phyloP scores from a whole-genome alignment of 2,888 invertebrate species.

The Lasioglossum pauxillum region DNA sequence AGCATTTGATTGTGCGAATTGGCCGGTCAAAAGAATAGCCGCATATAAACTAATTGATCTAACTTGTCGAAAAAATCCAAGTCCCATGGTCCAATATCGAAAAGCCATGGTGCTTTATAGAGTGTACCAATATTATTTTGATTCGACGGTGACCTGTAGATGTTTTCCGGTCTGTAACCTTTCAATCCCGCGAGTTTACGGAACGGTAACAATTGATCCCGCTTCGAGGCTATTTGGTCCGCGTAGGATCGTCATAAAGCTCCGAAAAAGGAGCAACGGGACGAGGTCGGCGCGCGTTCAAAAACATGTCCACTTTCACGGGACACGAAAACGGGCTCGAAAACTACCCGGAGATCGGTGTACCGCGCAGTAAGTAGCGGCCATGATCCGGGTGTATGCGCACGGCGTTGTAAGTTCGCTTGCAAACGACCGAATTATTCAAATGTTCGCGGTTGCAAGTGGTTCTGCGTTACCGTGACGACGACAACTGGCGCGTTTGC shows the following conservation, averaged over 20 bases:
- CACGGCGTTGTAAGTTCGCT: conserved; percentile 77
- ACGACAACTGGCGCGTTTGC: conserved; percentile 75
- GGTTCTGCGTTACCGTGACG: conserved; percentile 67
- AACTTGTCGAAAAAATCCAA: no score
- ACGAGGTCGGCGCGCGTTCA: conserved; percentile 37
- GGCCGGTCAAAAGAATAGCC: no score
- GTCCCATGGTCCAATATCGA: no score
- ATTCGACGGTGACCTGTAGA: background rate
- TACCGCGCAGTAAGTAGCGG: conserved; percentile 76
- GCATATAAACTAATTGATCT: no score
- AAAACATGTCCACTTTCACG: conserved; percentile 71
- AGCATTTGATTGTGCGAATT: no score
- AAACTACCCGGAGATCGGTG: conserved; percentile 65
- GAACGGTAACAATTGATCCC: conserved; percentile 58
- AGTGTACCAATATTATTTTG: no score
- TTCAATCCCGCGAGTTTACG: conserved; percentile 39
- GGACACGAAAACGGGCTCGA: conserved; percentile 64
- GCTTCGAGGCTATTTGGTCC: conserved; percentile 66
- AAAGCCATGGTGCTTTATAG: no score
- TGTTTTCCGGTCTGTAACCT: conserved; percentile 13
- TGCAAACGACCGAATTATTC: conserved; percentile 82
- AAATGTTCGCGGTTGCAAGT: conserved; percentile 76
- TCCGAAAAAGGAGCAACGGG: conserved; percentile 23
- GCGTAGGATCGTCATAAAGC: conserved; percentile 57
- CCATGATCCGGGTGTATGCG: conserved; percentile 76